A percentile compares a stretch with the other conserved stretches of the same genome.
Evolutionary conservation across 2,888 invertebrate genomes (phyloP).

Genomic region (Erpobdella octoculata): DNA sequence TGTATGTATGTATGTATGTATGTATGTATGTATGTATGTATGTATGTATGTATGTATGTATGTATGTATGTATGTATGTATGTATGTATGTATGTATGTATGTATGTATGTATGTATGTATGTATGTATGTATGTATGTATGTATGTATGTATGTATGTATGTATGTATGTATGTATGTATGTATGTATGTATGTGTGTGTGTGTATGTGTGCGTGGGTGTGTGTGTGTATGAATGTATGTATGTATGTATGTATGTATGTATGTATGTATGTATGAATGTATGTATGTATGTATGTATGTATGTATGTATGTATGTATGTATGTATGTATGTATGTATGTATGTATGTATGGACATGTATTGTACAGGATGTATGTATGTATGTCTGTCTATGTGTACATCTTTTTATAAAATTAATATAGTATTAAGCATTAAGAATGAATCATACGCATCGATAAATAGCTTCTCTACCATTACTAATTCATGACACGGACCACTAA

Average conservation of each 20-base stretch:
- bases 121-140: slow-evolving; percentile 21
- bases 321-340: slow-evolving; percentile 24
- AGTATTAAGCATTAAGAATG: too few relatives aligned
- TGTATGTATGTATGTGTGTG: slow-evolving; percentile 25
- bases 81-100: slow-evolving; percentile 20
- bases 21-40: too few relatives aligned
- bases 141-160: slow-evolving; percentile 24
- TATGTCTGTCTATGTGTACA: too few relatives aligned
- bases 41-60: too few relatives aligned
- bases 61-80: too few relatives aligned
- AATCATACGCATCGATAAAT: too few relatives aligned
- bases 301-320: slow-evolving; percentile 21
- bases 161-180: slow-evolving; percentile 25
- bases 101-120: slow-evolving; percentile 24
- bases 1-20: too few relatives aligned
- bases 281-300: slow-evolving; percentile 27
- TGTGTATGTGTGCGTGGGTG: slow-evolving; percentile 29
- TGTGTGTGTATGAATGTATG: slow-evolving; percentile 25
- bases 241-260: slow-evolving; percentile 29
- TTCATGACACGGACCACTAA: too few relatives aligned
- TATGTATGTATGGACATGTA: slow-evolving; percentile 26
- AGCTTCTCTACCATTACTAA: too few relatives aligned
- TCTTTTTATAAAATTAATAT: too few relatives aligned
- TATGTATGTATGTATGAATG: slow-evolving; percentile 20
- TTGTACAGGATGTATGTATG: too few relatives aligned